Percentiles rank a stretch among this genome's conserved stretches.
These are phyloP conservation scores for Drosophila prolongata DNA, from an alignment of 2,888 invertebrate genomes.

Conservation along the genomic window DNA sequence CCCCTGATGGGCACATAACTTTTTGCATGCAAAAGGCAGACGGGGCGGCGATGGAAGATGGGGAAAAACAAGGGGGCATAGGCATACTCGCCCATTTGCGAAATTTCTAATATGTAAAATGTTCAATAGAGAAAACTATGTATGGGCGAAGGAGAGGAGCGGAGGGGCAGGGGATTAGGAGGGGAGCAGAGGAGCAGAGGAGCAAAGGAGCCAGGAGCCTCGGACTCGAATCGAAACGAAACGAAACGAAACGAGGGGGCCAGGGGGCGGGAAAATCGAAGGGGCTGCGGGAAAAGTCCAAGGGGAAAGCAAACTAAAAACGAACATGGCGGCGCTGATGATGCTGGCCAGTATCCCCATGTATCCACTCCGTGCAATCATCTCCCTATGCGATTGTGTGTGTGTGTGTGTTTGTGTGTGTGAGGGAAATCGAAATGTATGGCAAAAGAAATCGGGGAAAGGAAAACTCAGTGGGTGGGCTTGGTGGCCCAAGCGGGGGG, in stretches of 20 bases:
- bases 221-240: slow-evolving; percentile 32
- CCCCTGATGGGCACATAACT: slow-evolving; percentile 66
- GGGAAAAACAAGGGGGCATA: slow-evolving; percentile 22
- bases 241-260: neutral
- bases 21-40: slow-evolving; percentile 54
- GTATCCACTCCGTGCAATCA: slow-evolving; percentile 32
- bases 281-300: slow-evolving; percentile 1
- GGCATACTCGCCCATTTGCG: slow-evolving; percentile 73
- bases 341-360: slow-evolving; percentile 37
- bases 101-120: slow-evolving; percentile 81
- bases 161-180: slow-evolving; percentile 16
- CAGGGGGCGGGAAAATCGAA: neutral
- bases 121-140: slow-evolving; percentile 80
- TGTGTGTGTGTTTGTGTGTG: slow-evolving; percentile 26
- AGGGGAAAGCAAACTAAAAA: slow-evolving; percentile 67
- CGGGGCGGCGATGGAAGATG: slow-evolving; percentile 2
- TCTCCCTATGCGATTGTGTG: slow-evolving; percentile 4
- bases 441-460: slow-evolving; percentile 73
- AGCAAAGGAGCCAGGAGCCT: slow-evolving; percentile 32
- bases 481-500: neutral
- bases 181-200: slow-evolving; percentile 19
- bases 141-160: slow-evolving; percentile 54
- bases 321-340: slow-evolving; percentile 58
- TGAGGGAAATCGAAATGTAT: slow-evolving; percentile 61
- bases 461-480: slow-evolving; percentile 33